Evolutionary conservation across 2,888 invertebrate species (phyloP), one percentile per base, ranked within the genome.

Genomic region (Carcina quercana): DNA sequence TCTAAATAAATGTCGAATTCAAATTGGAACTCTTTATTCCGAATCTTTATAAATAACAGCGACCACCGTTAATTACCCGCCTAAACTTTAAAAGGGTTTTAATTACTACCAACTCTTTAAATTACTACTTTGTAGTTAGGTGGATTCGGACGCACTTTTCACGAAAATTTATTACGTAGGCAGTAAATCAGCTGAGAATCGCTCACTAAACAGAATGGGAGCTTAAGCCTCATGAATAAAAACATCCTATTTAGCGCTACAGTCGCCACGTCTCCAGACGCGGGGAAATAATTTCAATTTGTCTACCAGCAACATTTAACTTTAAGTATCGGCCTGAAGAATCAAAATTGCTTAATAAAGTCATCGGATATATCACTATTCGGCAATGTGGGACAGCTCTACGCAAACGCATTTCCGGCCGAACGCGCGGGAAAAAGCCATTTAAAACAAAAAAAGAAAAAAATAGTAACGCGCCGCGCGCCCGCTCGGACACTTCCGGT

Each of bases 391-490:
- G 66, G 66, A 64, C 67, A 74, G 65, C 70, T 78, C 72, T 76
- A 82, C 80, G 80, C 80, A 76, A 83, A 83, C 80, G 82, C 83
- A 83, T 83, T 82, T 83, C 83, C 83, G 82, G 78, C 59, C 70
- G 66, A 78, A 73, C 72, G 69, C 64, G 72, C 82, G 82, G 83
- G 83, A 79, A 83, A 83, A 83, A 79, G 79, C 79, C 75, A 82
- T 83, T 82, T 82, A 80, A 83, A 82, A 82, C 80, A 83, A 83
- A 82, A 82, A 80, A 74, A 52, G 61, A 69, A 76, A 20, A 76
- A 82, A 82, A 79, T 79, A 70, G 80, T 80, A 78, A 74, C 78
- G 75, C 70, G 79, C 78, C 65, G 75, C 70, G 70, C 78, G 73
- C 75, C 72, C 57, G 76, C 71, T 83, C 78, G 83, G 83, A 82